Percentiles rank a stretch among this genome's conserved stretches.
Conservation (phyloP, 2,888 invertebrate genomes). For the Gymnoscelis rufifasciata region DNA sequence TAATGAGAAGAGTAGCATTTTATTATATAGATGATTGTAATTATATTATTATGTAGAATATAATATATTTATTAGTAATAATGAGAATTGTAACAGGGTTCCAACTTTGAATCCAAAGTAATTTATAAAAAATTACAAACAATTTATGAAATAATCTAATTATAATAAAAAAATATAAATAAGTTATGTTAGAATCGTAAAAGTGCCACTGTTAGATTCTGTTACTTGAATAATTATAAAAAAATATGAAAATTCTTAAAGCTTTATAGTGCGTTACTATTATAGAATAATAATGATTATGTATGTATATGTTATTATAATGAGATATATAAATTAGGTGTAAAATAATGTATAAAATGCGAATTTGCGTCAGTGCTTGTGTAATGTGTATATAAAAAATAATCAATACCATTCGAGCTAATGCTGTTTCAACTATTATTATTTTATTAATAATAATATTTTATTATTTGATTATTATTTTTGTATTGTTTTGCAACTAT, state of each 20-base stretch:
- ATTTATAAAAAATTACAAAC: conserved; percentile 3
- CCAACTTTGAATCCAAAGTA: conserved; percentile 42
- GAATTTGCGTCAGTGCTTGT: too few species aligned
- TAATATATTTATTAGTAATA: too few species aligned
- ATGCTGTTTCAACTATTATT: too few species aligned
- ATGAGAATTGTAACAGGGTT: conserved; percentile 43
- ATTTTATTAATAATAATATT: too few species aligned
- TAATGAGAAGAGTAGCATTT: conserved; percentile 34
- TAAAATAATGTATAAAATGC: not conserved
- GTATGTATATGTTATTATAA: not conserved
- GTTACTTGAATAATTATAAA: not conserved
- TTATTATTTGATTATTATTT: too few species aligned
- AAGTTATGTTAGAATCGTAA: conserved; percentile 2
- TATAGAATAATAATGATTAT: not conserved
- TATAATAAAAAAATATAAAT: too few species aligned
- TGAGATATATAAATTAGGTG: not conserved
- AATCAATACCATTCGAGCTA: too few species aligned
- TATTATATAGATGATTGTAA: too few species aligned
- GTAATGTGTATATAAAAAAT: too few species aligned
- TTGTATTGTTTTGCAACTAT: too few species aligned
- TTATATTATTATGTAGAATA: too few species aligned
- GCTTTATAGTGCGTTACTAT: conserved; percentile 4
- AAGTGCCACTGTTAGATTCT: conserved; percentile 1
- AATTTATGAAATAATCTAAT: not conserved
- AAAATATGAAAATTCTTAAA: not conserved